Percentiles rank a stretch among this genome's conserved stretches.
Conservation (phyloP, 2,888 invertebrate species). For the Zonitis immaculata region DNA sequence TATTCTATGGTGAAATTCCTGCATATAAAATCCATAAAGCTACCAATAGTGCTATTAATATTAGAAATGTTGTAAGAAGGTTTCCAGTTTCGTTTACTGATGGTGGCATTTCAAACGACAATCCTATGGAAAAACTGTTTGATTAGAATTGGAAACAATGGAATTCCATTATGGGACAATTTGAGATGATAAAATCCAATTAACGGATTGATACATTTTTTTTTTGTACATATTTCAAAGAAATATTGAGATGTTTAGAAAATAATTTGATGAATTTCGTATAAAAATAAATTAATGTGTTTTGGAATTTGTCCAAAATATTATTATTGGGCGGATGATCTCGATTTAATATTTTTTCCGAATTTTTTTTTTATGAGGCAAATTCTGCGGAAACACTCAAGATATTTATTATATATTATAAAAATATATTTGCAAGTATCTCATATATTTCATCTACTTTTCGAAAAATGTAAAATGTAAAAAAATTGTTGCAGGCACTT, state of each 20-base stretch:
- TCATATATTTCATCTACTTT: too few relatives aligned
- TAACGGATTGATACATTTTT: too few relatives aligned
- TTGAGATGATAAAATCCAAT: too few relatives aligned
- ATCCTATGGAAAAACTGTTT: too few relatives aligned
- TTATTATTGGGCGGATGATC: slow-evolving; percentile 2
- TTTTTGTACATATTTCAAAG: background rate
- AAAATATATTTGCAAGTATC: background rate
- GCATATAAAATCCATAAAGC: slow-evolving; percentile 26
- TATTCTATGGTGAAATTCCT: slow-evolving; percentile 17
- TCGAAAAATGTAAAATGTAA: too few relatives aligned
- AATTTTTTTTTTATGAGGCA: slow-evolving; percentile 2
- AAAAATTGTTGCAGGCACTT: too few relatives aligned
- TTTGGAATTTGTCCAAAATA: slow-evolving; percentile 10
- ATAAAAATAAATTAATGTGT: slow-evolving; percentile 16
- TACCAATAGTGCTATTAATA: slow-evolving; percentile 23
- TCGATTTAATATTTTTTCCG: slow-evolving; percentile 7
- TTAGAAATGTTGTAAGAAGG: slow-evolving; percentile 24
- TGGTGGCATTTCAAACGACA: slow-evolving; percentile 10
- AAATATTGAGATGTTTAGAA: background rate
- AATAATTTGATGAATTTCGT: slow-evolving; percentile 9
- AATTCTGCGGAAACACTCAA: slow-evolving; percentile 7
- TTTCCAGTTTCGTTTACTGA: slow-evolving; percentile 22
- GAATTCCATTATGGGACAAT: too few relatives aligned
- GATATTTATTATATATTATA: background rate
- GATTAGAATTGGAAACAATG: too few relatives aligned